Evolutionary conservation across 2,113 vertebrate species (phyloP).

Genomic region (Geococcyx californianus): DNA sequence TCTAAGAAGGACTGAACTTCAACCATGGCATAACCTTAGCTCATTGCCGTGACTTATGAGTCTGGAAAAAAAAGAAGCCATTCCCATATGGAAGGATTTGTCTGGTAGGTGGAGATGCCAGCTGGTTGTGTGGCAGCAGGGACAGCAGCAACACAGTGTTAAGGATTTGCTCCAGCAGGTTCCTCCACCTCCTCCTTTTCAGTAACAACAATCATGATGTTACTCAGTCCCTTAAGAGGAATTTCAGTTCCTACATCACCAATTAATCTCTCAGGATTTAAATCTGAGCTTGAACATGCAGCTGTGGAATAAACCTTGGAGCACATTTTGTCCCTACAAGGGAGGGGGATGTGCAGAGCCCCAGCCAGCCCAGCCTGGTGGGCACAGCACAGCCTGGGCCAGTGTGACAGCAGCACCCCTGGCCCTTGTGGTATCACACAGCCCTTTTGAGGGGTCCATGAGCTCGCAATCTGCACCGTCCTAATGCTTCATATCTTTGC

Average conservation of each 20-base stretch:
- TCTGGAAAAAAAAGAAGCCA: not conserved
- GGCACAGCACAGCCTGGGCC: not conserved
- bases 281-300: not conserved
- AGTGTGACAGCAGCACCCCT: not conserved
- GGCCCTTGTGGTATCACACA: not conserved
- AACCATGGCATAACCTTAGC: not conserved
- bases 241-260: not conserved
- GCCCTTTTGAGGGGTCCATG: not conserved
- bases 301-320: not conserved
- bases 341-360: not conserved
- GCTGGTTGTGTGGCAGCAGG: not conserved
- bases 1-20: not conserved
- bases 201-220: not conserved
- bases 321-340: not conserved
- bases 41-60: not conserved
- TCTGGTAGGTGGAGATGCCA: not conserved
- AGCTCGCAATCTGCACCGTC: fast-evolving
- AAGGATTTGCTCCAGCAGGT: not conserved
- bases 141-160: not conserved
- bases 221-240: not conserved
- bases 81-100: not conserved
- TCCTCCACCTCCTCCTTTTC: not conserved
- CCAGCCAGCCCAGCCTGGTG: not conserved
- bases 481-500: not conserved
- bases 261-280: not conserved